Percentiles rank a stretch among this genome's conserved stretches.
Evolutionary conservation across 1,140 invertebrate genomes (phyloP).

Genomic region (Vanessa atalanta): DNA sequence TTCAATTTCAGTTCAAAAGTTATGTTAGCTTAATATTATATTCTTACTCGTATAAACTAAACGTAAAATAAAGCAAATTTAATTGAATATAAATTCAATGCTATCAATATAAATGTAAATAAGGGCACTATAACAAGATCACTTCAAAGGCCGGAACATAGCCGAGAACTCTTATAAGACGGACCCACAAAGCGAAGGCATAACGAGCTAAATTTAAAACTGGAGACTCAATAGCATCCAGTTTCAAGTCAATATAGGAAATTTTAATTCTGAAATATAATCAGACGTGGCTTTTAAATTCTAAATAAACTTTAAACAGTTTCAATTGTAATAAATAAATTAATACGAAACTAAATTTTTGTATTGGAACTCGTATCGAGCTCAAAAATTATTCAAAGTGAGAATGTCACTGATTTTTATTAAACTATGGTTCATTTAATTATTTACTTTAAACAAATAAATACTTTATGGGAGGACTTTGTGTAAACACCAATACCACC

Average conservation of each 20-base stretch:
- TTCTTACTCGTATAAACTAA: neutral
- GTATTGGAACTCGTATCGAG: no score
- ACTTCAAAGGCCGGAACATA: slow-evolving; percentile 1
- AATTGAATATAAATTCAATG: no score
- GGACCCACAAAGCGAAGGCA: slow-evolving; percentile 2
- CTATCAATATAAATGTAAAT: neutral
- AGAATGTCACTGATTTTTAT: neutral
- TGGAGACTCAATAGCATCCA: neutral
- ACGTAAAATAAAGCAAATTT: neutral
- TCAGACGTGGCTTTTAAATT: neutral
- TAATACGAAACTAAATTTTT: neutral
- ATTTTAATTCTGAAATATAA: slow-evolving; percentile 1
- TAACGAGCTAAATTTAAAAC: slow-evolving; percentile 11
- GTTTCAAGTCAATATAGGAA: slow-evolving; percentile 6
- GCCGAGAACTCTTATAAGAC: slow-evolving; percentile 5
- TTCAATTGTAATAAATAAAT: neutral
- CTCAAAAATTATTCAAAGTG: no score
- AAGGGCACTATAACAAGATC: neutral
- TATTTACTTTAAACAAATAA: no score
- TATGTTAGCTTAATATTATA: no score
- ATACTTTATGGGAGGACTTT: no score
- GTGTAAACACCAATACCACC: no score
- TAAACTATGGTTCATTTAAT: no score
- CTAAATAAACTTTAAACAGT: neutral
- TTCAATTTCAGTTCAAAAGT: no score